These are phyloP conservation scores for Cossypha polioptera DNA, from an alignment of 2,797 vertebrate species.

Conservation along the genomic window DNA sequence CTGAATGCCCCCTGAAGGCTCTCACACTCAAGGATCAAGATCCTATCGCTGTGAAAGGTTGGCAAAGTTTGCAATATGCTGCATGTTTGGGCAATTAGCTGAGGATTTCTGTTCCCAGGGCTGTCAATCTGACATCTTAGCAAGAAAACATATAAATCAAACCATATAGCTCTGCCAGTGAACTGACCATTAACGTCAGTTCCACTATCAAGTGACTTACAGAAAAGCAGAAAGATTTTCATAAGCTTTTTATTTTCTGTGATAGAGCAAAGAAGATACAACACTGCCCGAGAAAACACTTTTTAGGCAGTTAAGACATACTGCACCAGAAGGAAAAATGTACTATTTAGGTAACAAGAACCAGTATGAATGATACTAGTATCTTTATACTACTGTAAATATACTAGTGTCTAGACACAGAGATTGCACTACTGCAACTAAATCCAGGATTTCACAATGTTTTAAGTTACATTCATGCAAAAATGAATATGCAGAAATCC, in stretches of 20 bases:
- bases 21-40: conserved; percentile 20
- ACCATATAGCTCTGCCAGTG: background rate
- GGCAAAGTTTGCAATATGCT: conserved; percentile 28
- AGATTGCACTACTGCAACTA: background rate
- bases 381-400: background rate
- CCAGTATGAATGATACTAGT: background rate
- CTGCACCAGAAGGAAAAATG: background rate
- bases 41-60: background rate
- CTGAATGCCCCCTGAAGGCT: conserved; percentile 13
- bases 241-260: background rate
- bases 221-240: background rate
- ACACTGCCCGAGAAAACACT: background rate
- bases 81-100: conserved; percentile 36
- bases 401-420: background rate
- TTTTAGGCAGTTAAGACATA: background rate
- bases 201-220: background rate
- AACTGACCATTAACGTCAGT: conserved; percentile 14
- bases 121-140: conserved; percentile 23
- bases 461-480: background rate
- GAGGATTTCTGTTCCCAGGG: conserved; percentile 41
- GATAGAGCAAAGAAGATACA: background rate
- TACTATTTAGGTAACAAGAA: background rate
- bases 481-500: background rate
- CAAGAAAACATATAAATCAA: conserved; percentile 50
- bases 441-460: background rate